Base-by-base conservation (phyloP, 2,113 vertebrate species). In the Leptobrachium ailaonicum region DNA sequence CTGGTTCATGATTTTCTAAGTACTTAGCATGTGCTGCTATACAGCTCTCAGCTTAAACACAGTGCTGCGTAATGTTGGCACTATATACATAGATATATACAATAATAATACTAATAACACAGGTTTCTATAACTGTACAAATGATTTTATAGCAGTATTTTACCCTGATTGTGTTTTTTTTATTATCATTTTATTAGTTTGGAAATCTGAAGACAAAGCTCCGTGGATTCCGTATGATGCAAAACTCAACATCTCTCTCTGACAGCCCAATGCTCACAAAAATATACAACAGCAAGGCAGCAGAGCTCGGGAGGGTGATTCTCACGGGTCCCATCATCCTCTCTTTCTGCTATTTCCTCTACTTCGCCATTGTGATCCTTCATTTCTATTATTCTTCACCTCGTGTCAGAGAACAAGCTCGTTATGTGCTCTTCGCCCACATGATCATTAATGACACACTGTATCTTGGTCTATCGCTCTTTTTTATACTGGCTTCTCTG, bases 381-480 rank as follows among this genome's bases (percentile, higher is more conserved):
- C 85, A 88, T 84, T 88, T 88, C 50, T 91, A 92, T 73, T 87
- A 84, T 2, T 89, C 90, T 44, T 85, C 90, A 74, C 83, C 88
- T 41, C 89, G 90, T 71, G 90, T 92, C 76, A 79, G 90, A n/a
- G 86, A 70, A 11, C 79, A 71, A 13, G 83, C 83, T 66, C 86
- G 89, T 2, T 89, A 91, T 68, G 62, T 91, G 1, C 74, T 90
- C 9, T 90, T 89, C 68, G 83, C 83, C 32, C 41, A 58, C 13
- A 85, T 82, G 13, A 41, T 89, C 4, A 81, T 91, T 75, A 93
- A 91, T 12, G 93, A 94, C 85, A 87, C 88, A 0, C 14, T 93
- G 0, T 90, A 90, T 84, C 75, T 94, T 7, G 32, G 87, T 8
- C 70, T 85, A 73, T 91, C 91, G 47, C 88, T 93, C 41, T 56